Evolutionary conservation across 2,797 vertebrate species (phyloP), one percentile per base, ranked within the genome.

Genomic region (Miichthys miiuy): DNA sequence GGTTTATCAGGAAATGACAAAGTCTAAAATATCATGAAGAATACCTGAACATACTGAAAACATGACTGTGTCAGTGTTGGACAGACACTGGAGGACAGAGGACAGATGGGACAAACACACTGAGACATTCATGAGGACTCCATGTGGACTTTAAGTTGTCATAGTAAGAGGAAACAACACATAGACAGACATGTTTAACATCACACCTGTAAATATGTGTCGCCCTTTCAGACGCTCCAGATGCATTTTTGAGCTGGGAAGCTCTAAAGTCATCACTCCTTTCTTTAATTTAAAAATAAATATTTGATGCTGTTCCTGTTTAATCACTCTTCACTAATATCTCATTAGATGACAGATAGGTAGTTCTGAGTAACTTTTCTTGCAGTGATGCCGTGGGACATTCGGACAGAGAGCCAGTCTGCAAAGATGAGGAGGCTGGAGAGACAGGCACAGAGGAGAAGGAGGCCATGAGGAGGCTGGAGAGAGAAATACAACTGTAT

Each of bases 401-500:
- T 83, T 17, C 88, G 90, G 14, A 93, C 90, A 8, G 92, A 95
- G 87, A 95, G 87, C 47, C 86, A 81, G 51, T 88, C 79, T 7
- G 82, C 86, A 64, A 94, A 88, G 79, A 87, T 81, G 56, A 89
- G 79, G 66, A 81, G 91, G 61, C 21, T 69, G 80, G 75, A 91
- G 68, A 90, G 75, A 61, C 73, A 92, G 58, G 42, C 83, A 16
- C 88, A 86, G 75, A 72, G 82, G 89, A 93, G 79, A 86, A 73
- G 9, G 86, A 86, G 75, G 83, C 63, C 46, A 76, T 82, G 34
- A 78, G 86, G 38, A 81, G 84, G 27, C 74, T 93, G 64, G 70
- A 80, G 21, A 73, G 90, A 94, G 77, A 94, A 95, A 60, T 82
- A 66, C 77, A 93, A 90, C 79, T 68, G 83, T 25, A 88, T 93